These are phyloP conservation scores for Dipodomys merriami DNA, from an alignment of 2,113 vertebrate species.

Conservation along the genomic window DNA sequence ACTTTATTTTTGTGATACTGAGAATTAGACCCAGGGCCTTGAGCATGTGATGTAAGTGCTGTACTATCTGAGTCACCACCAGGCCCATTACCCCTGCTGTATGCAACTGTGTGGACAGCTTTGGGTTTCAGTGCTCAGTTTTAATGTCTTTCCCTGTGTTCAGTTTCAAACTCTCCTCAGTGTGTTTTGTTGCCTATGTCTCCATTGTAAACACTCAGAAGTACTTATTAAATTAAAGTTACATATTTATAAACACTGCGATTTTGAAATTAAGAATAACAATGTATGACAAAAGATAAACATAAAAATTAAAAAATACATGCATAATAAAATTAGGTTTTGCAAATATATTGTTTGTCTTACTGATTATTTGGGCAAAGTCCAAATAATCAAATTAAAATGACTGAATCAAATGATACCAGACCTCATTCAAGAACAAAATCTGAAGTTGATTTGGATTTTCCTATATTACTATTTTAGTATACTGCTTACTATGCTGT, in stretches of 20 bases:
- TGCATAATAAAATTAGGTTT: not conserved
- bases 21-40: too few species aligned
- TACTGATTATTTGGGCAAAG: not conserved
- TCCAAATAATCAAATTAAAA: conserved; percentile 43
- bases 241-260: not conserved
- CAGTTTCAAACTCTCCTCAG: not conserved
- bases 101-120: too few species aligned
- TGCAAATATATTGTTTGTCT: not conserved
- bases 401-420: not conserved
- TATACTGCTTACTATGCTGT: not conserved
- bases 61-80: too few species aligned
- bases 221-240: not conserved
- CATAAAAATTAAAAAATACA: not conserved
- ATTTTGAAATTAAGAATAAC: conserved; percentile 21
- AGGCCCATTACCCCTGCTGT: too few species aligned
- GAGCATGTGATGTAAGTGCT: too few species aligned
- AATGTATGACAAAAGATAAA: not conserved
- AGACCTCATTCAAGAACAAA: not conserved
- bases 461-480: not conserved
- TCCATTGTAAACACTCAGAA: not conserved
- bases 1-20: not conserved
- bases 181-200: not conserved
- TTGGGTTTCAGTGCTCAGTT: not conserved
- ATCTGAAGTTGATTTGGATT: not conserved
- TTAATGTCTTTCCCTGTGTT: not conserved